Evolutionary conservation across 2,797 vertebrate genomes (phyloP).

Genomic region (Paedocypris micromegethes): DNA sequence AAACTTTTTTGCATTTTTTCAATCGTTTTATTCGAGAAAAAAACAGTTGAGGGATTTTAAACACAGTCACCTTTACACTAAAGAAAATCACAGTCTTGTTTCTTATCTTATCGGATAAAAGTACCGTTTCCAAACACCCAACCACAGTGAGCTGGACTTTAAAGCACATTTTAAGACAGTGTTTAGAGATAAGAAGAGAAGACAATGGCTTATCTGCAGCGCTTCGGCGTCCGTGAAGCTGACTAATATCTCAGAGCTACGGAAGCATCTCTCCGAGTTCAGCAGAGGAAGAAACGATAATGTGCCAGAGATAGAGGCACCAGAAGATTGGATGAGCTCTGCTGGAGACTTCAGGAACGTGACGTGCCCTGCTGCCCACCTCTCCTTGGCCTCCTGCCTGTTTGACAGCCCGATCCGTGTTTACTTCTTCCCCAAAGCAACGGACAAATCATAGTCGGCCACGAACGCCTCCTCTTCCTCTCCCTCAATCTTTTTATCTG

Average conservation of each 20-base stretch:
- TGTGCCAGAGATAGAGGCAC: constrained; percentile 4
- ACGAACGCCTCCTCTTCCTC: constrained; percentile 35
- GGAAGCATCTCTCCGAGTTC: constrained; percentile 56
- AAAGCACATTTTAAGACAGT: constrained; percentile 54
- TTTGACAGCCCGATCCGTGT: constrained; percentile 47
- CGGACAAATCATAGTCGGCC: constrained; percentile 44
- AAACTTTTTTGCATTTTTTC: no score
- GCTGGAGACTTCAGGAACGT: constrained; percentile 38
- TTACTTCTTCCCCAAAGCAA: constrained; percentile 44
- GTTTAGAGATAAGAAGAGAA: constrained; percentile 55
- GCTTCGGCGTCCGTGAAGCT: constrained; percentile 49
- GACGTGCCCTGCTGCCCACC: constrained; percentile 25
- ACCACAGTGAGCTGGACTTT: constrained; percentile 35
- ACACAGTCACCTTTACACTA: no score
- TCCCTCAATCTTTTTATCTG: constrained; percentile 25
- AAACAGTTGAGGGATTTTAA: no score
- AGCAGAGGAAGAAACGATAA: constrained; percentile 27
- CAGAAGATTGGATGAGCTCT: constrained; percentile 31
- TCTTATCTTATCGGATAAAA: no score
- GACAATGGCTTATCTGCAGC: constrained; percentile 41
- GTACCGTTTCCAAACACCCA: constrained; percentile 14
- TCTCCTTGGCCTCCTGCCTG: constrained; percentile 38
- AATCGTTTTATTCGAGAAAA: no score
- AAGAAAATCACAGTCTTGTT: no score
- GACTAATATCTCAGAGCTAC: constrained; percentile 73